A percentile compares a stretch with the other conserved stretches of the same genome.
Evolutionary conservation across 2,888 invertebrate species (phyloP).

Genomic region (Apodemia zela): DNA sequence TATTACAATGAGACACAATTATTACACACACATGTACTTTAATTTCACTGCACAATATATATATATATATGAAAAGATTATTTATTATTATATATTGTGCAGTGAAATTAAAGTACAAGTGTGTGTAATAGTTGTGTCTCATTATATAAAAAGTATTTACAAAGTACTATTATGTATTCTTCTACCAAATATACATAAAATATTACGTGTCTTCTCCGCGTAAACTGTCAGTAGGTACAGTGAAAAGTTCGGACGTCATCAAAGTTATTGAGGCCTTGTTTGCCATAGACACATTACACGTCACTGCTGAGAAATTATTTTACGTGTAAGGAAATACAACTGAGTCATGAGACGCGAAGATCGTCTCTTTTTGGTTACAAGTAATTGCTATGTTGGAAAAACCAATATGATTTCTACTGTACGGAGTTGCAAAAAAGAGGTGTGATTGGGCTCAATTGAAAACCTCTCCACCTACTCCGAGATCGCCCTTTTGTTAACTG

Average conservation of each 20-base stretch:
- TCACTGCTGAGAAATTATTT: slow-evolving; percentile 9
- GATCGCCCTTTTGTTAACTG: no score
- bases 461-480: neutral
- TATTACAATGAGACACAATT: no score
- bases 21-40: no score
- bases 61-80: no score
- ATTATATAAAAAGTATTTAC: no score
- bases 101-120: no score
- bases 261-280: slow-evolving; percentile 7
- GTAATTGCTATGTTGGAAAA: slow-evolving; percentile 4
- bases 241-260: slow-evolving; percentile 6
- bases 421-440: neutral
- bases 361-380: neutral
- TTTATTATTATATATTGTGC: no score
- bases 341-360: neutral
- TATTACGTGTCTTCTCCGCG: neutral
- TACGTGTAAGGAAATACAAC: slow-evolving; percentile 8
- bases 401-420: slow-evolving; percentile 1
- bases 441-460: neutral
- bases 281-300: neutral
- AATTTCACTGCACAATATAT: no score
- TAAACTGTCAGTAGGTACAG: neutral
- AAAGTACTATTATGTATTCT: no score
- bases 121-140: no score
- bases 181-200: neutral